Conservation (phyloP, 1,140 invertebrate species). For the Trachymyrmex septentrionalis region DNA sequence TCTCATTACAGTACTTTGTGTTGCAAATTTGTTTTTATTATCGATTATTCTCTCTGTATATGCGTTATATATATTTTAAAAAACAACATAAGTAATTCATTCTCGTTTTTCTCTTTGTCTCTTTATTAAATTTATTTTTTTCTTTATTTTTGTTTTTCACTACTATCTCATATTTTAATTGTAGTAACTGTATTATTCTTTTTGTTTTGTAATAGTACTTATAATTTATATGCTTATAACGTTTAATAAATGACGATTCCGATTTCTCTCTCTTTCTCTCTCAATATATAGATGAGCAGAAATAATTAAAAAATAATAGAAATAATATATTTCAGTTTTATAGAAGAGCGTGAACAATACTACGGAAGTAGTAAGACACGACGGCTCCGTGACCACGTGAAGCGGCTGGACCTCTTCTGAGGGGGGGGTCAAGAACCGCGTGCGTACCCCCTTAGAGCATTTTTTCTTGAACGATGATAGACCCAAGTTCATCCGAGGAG, state of each 20-base stretch:
- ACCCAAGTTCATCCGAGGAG: constrained; percentile 95
- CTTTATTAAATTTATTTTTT: neutral
- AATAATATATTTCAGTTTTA: constrained; percentile 28
- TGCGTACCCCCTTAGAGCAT: constrained; percentile 45
- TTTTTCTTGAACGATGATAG: constrained; percentile 90
- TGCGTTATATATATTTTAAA: neutral
- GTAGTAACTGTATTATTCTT: too few relatives aligned
- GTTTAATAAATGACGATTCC: too few relatives aligned
- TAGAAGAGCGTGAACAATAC: constrained; percentile 17
- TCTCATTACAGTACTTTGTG: neutral
- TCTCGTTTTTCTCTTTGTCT: neutral
- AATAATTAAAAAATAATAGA: neutral
- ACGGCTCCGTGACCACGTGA: constrained; percentile 65
- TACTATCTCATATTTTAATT: too few relatives aligned
- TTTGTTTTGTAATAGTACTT: too few relatives aligned
- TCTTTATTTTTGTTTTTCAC: too few relatives aligned
- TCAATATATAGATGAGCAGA: too few relatives aligned
- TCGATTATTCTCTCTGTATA: neutral
- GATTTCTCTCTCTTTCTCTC: neutral
- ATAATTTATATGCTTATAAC: too few relatives aligned
- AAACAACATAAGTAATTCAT: neutral
- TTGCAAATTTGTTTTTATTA: neutral
- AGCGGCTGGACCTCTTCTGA: constrained; percentile 60
- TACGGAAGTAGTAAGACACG: constrained; percentile 27
- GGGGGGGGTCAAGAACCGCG: constrained; percentile 68